A percentile compares a stretch with the other conserved stretches of the same genome.
These are phyloP conservation scores for Illadopsis cleaveri DNA, from an alignment of 2,113 vertebrate genomes.

Conservation along the genomic window DNA sequence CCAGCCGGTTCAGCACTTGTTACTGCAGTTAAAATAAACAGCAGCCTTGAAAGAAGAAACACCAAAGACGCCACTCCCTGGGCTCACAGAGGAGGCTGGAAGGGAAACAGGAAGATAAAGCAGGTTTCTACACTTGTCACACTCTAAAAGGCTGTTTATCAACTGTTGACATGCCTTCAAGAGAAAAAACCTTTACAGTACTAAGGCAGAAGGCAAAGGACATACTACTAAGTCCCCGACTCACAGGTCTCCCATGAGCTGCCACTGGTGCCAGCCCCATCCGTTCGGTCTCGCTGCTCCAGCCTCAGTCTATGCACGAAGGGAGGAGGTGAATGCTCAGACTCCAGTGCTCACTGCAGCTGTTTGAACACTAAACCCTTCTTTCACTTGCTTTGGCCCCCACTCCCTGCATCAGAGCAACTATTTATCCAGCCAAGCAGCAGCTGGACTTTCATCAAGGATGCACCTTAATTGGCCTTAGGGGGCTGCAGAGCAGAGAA, in stretches of 20 bases:
- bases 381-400: not conserved
- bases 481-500: not conserved
- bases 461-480: constrained; percentile 47
- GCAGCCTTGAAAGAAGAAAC: not conserved
- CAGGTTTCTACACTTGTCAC: not conserved
- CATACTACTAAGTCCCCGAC: rapidly evolving
- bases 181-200: not conserved
- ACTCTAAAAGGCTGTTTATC: not conserved
- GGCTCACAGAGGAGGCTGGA: not conserved
- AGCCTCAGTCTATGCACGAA: rapidly evolving
- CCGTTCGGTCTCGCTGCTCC: rapidly evolving
- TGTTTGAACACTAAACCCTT: not conserved
- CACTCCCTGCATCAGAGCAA: not conserved
- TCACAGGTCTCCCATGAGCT: not conserved
- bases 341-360: not conserved
- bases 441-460: constrained; percentile 1
- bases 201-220: not conserved
- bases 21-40: constrained; percentile 9
- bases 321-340: not conserved
- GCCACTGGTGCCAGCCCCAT: not conserved
- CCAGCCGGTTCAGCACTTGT: not conserved
- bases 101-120: not conserved
- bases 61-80: not conserved
- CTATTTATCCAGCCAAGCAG: not conserved
- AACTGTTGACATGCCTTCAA: not conserved